Conservation (phyloP, 2,113 vertebrate species). For the Etia nguti region DNA sequence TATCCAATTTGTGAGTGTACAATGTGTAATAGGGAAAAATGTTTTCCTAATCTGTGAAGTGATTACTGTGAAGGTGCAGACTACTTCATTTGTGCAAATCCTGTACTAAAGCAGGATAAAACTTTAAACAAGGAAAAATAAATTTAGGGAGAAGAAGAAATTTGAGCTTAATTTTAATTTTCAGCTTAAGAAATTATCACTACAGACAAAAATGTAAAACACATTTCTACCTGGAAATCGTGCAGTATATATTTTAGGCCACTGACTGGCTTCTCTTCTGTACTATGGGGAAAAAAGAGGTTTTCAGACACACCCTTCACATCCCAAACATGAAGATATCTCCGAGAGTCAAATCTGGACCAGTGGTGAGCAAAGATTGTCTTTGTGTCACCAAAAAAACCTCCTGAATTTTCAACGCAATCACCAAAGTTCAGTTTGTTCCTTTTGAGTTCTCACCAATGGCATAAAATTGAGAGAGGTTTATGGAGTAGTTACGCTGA, state of each 20-base stretch:
- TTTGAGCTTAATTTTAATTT: fast-evolving
- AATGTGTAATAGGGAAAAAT: neutral
- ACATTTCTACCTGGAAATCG: neutral
- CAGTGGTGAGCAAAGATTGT: no score
- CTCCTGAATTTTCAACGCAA: neutral
- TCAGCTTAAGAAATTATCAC: neutral
- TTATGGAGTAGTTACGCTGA: neutral
- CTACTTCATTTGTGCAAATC: neutral
- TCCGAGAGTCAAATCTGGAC: no score
- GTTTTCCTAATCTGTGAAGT: neutral
- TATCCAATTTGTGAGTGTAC: neutral
- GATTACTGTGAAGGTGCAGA: neutral
- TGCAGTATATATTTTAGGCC: neutral
- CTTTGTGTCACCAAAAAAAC: no score
- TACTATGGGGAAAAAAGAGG: no score
- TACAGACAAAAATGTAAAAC: neutral
- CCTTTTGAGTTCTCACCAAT: neutral
- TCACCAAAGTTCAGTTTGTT: neutral
- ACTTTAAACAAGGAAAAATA: neutral
- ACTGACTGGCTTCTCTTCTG: neutral
- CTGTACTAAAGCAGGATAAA: neutral
- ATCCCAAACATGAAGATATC: no score
- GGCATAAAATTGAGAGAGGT: neutral
- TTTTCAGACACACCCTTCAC: no score
- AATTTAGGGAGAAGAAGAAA: neutral